Evolutionary conservation across 2,797 vertebrate genomes (phyloP).

Genomic region (Sardinella longiceps): DNA sequence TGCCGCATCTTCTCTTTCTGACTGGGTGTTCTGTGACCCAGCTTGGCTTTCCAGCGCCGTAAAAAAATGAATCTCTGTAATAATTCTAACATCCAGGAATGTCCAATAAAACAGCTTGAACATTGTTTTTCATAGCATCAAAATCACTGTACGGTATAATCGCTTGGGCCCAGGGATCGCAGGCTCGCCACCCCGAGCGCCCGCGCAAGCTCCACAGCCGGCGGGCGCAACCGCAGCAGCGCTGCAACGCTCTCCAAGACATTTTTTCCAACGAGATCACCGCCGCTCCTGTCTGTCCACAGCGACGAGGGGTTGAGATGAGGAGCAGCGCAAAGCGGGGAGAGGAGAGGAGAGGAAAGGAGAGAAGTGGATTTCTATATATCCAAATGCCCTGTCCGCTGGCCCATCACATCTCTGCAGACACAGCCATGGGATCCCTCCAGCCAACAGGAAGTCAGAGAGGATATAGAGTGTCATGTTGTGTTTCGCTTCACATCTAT

Average conservation of each 20-base stretch:
- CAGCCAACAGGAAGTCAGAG: constrained; percentile 65
- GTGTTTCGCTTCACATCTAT: constrained; percentile 49
- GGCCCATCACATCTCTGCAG: neutral
- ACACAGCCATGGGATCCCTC: constrained; percentile 66
- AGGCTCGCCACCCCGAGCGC: neutral
- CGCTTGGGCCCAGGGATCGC: neutral
- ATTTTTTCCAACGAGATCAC: constrained; percentile 1
- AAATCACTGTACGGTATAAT: constrained; percentile 24
- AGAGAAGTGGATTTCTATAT: neutral
- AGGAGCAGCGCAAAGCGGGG: neutral
- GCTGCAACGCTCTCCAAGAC: constrained; percentile 3
- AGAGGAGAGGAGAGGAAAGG: neutral
- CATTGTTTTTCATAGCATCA: constrained; percentile 17
- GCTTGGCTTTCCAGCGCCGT: constrained; percentile 4
- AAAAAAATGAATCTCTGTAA: constrained; percentile 5
- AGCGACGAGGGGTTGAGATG: neutral
- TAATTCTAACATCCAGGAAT: constrained; percentile 28
- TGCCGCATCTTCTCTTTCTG: constrained; percentile 15
- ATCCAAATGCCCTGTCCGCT: neutral
- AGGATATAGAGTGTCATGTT: constrained; percentile 70
- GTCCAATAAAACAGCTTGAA: constrained; percentile 30
- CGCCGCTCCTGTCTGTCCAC: neutral
- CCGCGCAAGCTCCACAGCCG: neutral
- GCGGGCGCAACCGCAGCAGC: neutral
- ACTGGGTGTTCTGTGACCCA: constrained; percentile 7